Evolutionary conservation across 2,888 invertebrate genomes (phyloP), one percentile per base, ranked within the genome.

Genomic region (Phania funesta): DNA sequence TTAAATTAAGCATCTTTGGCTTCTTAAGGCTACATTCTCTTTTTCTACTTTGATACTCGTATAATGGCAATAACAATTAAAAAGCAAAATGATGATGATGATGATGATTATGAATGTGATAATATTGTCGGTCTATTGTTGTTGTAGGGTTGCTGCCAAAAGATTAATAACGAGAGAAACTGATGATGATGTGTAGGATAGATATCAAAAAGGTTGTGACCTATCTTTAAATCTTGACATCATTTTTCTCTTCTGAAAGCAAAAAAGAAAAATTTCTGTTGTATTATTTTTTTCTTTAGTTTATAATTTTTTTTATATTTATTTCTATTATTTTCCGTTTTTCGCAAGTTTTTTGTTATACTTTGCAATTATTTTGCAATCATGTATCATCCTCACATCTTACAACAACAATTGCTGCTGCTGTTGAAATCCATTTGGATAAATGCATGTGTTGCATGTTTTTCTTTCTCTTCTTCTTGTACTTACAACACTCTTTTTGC

Each of bases 171-270:
- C 65, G 54, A 50, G 26, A 22, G 13, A 65, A 22, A 41, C n/a
- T 54, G 50, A 41, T 48, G 50, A 24, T 50, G 50, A n/a, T 67
- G 68, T 44, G 76, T 82, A 44, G 5, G 41, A n/a, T 29, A 29
- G 70, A 77, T 84, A 81, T 26, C 32, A 52, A 68, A 68, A 76
- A 78, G 82, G 84, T 85, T 88, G 89, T 89, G 89, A 89, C 89
- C 89, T 89, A 89, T 89, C 89, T 87, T 86, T 87, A 87, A 87
- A 88, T 88, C 87, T 85, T 80, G 76, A 74, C 81, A 83, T 83
- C 58, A 70, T 82, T 82, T 75, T 58, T 50, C 29, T 80, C 50
- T 29, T 65, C 6, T 24, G 9, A 67, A 76, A 50, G 13, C 11
- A 38, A 35, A 77, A 56, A 38, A 75, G 41, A 22, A 16, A n/a